Percentiles rank a stretch among this genome's conserved stretches.
phyloP scores from a whole-genome alignment of 2,888 invertebrate genomes.

The Caenorhabditis afra region DNA sequence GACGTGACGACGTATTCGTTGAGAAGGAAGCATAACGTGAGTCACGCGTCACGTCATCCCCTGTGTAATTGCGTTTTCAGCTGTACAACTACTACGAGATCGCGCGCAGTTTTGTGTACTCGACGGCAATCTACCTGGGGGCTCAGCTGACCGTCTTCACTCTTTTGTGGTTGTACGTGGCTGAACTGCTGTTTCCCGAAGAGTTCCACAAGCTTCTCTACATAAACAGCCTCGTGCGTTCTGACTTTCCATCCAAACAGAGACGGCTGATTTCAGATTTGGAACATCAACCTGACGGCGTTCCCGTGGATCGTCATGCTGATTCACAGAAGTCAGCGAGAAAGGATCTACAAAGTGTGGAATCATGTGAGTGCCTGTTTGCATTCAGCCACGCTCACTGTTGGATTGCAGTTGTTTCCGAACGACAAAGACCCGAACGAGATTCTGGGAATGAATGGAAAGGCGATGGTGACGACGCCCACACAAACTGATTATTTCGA shows the following conservation, averaged over 20 bases:
- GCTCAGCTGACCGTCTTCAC: slow-evolving; percentile 32
- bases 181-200: slow-evolving; percentile 14
- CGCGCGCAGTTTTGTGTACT: slow-evolving; percentile 38
- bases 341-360: slow-evolving; percentile 34
- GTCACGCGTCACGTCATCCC: background rate
- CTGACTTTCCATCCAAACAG: background rate
- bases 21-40: slow-evolving; percentile 46
- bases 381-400: background rate
- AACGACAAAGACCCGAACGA: slow-evolving; percentile 4
- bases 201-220: slow-evolving; percentile 19
- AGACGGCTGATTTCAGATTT: slow-evolving; percentile 30
- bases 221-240: slow-evolving; percentile 21
- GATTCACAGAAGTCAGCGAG: slow-evolving; percentile 43
- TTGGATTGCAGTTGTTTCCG: slow-evolving; percentile 43
- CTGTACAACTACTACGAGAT: slow-evolving; percentile 47
- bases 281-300: slow-evolving; percentile 27
- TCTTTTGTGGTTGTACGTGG: slow-evolving; percentile 22
- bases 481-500: slow-evolving; percentile 44
- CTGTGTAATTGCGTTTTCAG: slow-evolving; percentile 15
- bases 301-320: slow-evolving; percentile 56
- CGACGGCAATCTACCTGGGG: slow-evolving; percentile 21
- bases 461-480: slow-evolving; percentile 25
- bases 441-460: slow-evolving; percentile 48
- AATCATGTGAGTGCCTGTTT: slow-evolving; percentile 1
- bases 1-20: slow-evolving; percentile 38